phyloP scores from a whole-genome alignment of 1,140 invertebrate species.

The Trialeurodes vaporariorum region DNA sequence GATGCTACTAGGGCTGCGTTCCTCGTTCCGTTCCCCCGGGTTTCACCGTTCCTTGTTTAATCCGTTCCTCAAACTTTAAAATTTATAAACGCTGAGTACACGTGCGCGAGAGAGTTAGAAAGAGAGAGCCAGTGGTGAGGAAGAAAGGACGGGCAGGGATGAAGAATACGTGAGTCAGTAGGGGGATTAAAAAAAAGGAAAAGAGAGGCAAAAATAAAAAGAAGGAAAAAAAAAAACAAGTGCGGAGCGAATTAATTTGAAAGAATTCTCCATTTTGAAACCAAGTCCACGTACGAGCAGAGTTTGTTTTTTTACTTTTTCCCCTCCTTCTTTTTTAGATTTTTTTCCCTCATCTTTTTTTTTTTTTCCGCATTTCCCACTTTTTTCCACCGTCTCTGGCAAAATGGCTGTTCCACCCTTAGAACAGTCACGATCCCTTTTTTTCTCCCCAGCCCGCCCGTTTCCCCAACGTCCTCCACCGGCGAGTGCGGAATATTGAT shows the following conservation, averaged over 20 bases:
- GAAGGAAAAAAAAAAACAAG: not conserved
- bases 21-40: no score
- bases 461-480: no score
- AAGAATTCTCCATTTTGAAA: constrained; percentile 1
- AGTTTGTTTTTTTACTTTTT: not conserved
- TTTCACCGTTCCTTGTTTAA: not conserved
- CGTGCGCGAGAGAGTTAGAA: not conserved
- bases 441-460: not conserved
- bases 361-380: not conserved
- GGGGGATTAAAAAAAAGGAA: not conserved
- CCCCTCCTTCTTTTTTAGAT: not conserved
- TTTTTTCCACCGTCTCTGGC: not conserved
- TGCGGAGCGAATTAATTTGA: not conserved
- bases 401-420: not conserved
- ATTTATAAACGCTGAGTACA: not conserved
- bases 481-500: not conserved
- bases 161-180: not conserved
- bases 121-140: not conserved
- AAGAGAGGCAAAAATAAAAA: not conserved
- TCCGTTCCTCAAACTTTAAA: not conserved
- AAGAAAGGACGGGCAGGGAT: not conserved
- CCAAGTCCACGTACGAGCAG: not conserved
- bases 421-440: not conserved
- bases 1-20: no score
- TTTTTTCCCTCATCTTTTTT: not conserved